phyloP scores from a whole-genome alignment of 2,113 vertebrate genomes.

The Gallinago jamesoni region DNA sequence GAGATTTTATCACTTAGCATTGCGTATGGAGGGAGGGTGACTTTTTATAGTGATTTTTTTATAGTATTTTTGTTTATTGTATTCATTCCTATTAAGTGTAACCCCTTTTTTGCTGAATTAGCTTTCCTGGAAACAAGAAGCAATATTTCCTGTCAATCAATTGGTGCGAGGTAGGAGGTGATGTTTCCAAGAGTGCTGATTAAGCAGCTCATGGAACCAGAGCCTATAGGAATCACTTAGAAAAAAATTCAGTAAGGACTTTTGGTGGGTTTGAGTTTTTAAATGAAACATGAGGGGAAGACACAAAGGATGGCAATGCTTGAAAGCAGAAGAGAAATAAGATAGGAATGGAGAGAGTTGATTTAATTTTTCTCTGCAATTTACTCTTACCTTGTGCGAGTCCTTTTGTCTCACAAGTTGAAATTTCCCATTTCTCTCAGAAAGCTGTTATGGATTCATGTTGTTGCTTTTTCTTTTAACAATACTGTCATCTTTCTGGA shows the following conservation, averaged over 20 bases:
- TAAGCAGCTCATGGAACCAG: neutral
- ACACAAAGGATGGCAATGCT: neutral
- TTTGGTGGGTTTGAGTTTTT: neutral
- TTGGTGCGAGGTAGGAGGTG: constrained; percentile 12
- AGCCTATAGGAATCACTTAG: neutral
- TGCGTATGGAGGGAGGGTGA: neutral
- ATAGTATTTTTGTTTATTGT: neutral
- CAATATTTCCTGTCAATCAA: constrained; percentile 41
- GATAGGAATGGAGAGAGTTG: neutral
- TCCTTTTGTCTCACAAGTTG: neutral
- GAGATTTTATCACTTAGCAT: neutral
- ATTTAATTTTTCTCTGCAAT: neutral
- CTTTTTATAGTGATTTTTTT: neutral
- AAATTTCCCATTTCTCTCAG: neutral
- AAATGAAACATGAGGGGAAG: neutral
- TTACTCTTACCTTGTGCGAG: neutral
- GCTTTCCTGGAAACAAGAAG: constrained; percentile 34
- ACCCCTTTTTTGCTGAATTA: constrained; percentile 24
- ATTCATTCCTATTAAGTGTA: neutral
- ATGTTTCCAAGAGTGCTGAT: constrained; percentile 36
- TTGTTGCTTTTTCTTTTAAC: neutral
- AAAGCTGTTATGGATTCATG: neutral
- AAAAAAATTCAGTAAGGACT: neutral
- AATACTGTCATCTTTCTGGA: neutral
- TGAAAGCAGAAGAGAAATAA: neutral